These are phyloP conservation scores for Drosophila stalkeri DNA, from an alignment of 2,888 invertebrate genomes.

Conservation along the genomic window DNA sequence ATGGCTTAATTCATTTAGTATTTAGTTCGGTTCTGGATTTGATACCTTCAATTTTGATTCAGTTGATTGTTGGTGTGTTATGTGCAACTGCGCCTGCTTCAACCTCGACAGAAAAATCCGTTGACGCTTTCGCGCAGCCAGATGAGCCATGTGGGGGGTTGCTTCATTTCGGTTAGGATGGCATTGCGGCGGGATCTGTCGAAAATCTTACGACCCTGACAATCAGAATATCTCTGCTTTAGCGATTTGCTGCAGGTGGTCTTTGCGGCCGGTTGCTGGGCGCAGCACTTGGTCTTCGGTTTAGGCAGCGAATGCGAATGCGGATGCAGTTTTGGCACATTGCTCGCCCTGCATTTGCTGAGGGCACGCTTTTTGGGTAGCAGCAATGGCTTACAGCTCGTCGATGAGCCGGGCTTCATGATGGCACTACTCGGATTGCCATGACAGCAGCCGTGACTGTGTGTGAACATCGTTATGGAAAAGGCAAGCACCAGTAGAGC, in stretches of 20 bases:
- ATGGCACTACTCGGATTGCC: neutral
- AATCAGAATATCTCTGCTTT: slow-evolving; percentile 43
- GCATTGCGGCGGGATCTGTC: slow-evolving; percentile 62
- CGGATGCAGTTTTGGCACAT: neutral
- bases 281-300: neutral
- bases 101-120: neutral
- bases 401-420: neutral
- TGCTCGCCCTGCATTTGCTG: neutral
- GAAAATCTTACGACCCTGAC: slow-evolving; percentile 71
- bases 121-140: slow-evolving; percentile 53
- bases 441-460: slow-evolving; percentile 3
- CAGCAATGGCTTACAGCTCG: slow-evolving; percentile 1
- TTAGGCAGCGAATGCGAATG: neutral
- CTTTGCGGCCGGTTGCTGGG: neutral
- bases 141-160: slow-evolving; percentile 73
- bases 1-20: neutral
- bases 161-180: slow-evolving; percentile 79
- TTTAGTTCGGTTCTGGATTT: neutral
- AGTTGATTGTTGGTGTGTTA: too few species aligned
- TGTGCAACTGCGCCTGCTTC: neutral
- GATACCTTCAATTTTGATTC: neutral
- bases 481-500: slow-evolving; percentile 54
- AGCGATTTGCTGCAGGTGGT: neutral
- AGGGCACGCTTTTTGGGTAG: neutral
- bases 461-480: slow-evolving; percentile 48